Evolutionary conservation across 2,113 vertebrate genomes (phyloP).

Genomic region (Tachuris rubrigastra): DNA sequence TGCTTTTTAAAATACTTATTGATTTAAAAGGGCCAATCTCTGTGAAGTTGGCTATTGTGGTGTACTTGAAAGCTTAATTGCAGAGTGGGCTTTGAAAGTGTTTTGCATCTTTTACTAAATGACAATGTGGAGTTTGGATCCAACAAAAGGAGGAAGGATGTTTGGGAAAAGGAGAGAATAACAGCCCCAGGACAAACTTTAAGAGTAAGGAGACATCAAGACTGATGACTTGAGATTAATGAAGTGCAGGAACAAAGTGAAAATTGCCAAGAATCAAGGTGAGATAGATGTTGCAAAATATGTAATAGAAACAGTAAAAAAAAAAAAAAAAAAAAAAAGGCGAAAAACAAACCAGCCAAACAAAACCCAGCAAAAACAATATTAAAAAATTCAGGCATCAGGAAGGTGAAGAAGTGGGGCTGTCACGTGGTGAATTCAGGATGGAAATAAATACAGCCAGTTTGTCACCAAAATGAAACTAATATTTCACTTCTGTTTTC

Average conservation of each 20-base stretch:
- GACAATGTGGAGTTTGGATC: not conserved
- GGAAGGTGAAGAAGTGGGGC: not conserved
- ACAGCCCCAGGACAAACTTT: not conserved
- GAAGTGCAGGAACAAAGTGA: not conserved
- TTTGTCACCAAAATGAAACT: not conserved
- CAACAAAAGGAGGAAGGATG: not conserved
- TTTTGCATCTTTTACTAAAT: not conserved
- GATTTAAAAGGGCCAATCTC: not conserved
- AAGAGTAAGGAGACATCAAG: not conserved
- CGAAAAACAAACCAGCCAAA: not conserved
- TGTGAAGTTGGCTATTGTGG: not conserved
- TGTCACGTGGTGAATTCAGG: not conserved
- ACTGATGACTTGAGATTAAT: not conserved
- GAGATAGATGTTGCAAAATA: not conserved
- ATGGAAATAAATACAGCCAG: not conserved
- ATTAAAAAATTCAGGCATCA: not conserved
- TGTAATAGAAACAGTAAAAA: not conserved
- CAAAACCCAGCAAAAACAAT: not conserved
- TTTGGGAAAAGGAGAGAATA: not conserved
- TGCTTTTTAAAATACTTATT: not conserved
- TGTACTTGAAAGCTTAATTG: not conserved
- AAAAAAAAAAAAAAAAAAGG: fast-evolving
- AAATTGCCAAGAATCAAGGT: not conserved
- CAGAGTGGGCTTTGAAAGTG: not conserved
- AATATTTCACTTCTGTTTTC: not conserved